A percentile compares a stretch with the other conserved stretches of the same genome.
Evolutionary conservation across 2,113 vertebrate species (phyloP).

Genomic region (Archilochus colubris): DNA sequence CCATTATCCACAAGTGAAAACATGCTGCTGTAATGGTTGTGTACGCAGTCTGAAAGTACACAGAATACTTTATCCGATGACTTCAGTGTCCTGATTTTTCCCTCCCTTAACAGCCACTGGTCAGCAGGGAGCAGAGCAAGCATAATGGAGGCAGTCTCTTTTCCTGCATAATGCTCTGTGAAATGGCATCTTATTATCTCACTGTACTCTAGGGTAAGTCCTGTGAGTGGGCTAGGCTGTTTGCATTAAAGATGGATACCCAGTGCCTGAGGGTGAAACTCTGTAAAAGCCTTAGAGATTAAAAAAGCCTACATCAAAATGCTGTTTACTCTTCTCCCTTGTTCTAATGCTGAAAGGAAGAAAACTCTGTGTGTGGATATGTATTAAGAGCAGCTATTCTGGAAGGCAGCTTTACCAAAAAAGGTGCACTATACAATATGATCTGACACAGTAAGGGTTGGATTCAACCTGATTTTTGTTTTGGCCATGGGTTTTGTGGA

Average conservation of each 20-base stretch:
- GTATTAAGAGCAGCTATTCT: neutral
- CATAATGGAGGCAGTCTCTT: neutral
- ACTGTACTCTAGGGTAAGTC: neutral
- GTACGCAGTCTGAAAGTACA: neutral
- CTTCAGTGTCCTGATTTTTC: neutral
- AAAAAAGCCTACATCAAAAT: conserved; percentile 1
- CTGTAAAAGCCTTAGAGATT: neutral
- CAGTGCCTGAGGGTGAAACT: neutral
- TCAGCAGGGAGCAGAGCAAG: neutral
- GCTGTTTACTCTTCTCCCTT: neutral
- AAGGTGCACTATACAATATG: neutral
- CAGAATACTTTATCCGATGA: neutral
- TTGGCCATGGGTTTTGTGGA: neutral
- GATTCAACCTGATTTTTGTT: neutral
- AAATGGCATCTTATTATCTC: neutral
- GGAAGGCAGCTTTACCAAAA: neutral
- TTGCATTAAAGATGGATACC: neutral
- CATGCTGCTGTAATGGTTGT: rapidly evolving
- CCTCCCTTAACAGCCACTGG: neutral
- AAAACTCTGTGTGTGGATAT: neutral
- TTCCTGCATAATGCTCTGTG: neutral
- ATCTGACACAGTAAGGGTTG: neutral
- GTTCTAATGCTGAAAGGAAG: neutral
- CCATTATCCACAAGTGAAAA: neutral
- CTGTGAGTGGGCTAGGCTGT: neutral